A percentile compares a stretch with the other conserved stretches of the same genome.
These are phyloP conservation scores for Intellagama lesueurii DNA, from an alignment of 2,797 vertebrate genomes.

Conservation along the genomic window DNA sequence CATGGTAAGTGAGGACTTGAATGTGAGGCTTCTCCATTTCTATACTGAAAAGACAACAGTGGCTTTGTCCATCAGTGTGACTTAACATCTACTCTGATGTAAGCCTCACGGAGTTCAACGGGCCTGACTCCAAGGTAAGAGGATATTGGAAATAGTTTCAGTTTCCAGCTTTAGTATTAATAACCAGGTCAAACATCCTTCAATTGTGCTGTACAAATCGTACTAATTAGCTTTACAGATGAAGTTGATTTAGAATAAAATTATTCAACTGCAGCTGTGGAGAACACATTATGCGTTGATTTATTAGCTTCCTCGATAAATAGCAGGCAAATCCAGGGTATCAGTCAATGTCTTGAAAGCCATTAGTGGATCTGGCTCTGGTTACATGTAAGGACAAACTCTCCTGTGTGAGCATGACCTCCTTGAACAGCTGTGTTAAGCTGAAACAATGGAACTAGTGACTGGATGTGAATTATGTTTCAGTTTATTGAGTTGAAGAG, in stretches of 20 bases:
- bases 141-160: background rate
- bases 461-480: background rate
- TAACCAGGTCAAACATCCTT: background rate
- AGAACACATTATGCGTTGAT: background rate
- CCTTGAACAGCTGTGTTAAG: slow-evolving; percentile 21
- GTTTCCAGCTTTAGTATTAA: background rate
- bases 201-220: background rate
- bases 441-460: slow-evolving; percentile 11
- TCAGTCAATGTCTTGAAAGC: slow-evolving; percentile 3
- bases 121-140: background rate
- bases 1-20: background rate
- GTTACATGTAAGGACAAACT: slow-evolving; percentile 23
- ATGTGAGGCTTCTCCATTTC: background rate
- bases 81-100: background rate
- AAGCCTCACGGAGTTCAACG: background rate
- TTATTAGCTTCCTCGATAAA: slow-evolving; percentile 14
- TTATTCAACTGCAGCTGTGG: background rate
- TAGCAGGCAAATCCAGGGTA: slow-evolving; percentile 24
- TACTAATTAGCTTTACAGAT: background rate
- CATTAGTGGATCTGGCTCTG: background rate
- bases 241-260: background rate
- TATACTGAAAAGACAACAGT: background rate
- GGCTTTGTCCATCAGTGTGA: background rate
- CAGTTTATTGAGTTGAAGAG: slow-evolving; percentile 1
- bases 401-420: slow-evolving; percentile 8